These are phyloP conservation scores for Gasterosteus aculeatus DNA, from an alignment of 2,113 vertebrate genomes.

Conservation along the genomic window DNA sequence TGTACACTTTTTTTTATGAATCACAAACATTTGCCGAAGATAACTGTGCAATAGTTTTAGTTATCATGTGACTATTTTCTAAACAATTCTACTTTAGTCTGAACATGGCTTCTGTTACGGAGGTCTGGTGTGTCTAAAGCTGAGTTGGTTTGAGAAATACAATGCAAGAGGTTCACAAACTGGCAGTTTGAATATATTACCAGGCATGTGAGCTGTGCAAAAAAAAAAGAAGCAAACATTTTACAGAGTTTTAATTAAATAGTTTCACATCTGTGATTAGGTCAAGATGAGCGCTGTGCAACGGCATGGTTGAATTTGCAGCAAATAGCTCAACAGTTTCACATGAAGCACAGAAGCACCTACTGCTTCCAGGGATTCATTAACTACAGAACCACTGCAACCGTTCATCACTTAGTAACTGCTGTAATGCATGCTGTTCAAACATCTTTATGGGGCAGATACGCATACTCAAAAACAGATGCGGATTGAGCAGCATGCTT, in stretches of 20 bases:
- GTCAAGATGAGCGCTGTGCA: background rate
- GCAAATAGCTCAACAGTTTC: background rate
- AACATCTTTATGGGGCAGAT: background rate
- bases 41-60: slow-evolving; percentile 27
- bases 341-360: background rate
- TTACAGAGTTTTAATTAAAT: background rate
- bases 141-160: slow-evolving; percentile 10
- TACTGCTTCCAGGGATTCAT: background rate
- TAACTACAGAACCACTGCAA: background rate
- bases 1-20: slow-evolving; percentile 62
- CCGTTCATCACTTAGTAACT: background rate
- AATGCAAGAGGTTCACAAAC: slow-evolving; percentile 14
- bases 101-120: slow-evolving; percentile 30
- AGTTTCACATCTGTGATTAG: slow-evolving; percentile 6
- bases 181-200: background rate
- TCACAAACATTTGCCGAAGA: slow-evolving; percentile 46
- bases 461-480: slow-evolving; percentile 6
- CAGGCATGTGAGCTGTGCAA: background rate
- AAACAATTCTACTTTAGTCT: slow-evolving; percentile 22
- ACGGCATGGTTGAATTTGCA: background rate
- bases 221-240: background rate
- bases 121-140: slow-evolving; percentile 48
- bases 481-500: background rate
- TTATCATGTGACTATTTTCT: slow-evolving; percentile 31
- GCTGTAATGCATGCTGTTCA: background rate